Evolutionary conservation across 2,888 invertebrate species (phyloP), one percentile per base, ranked within the genome.

Genomic region (Tenthredo amoena): DNA sequence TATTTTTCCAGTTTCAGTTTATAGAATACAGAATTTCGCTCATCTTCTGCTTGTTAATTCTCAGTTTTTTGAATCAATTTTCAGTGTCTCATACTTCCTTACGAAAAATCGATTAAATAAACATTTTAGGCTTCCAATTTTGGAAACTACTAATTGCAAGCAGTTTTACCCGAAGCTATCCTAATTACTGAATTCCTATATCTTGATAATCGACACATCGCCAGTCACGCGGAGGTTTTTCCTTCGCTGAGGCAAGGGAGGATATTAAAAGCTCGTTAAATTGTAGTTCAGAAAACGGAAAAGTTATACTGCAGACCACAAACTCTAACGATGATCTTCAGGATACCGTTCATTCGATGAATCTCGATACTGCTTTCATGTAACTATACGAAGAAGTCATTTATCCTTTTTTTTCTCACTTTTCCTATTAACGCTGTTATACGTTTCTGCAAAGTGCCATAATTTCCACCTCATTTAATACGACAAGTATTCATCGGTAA

Each of bases 191-290:
- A 62, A 62, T 31, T 26, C 10, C 62, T 12, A 9, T 26, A 21
- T 26, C 62, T 26, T 31, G 21, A 62, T 37, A 18, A 71, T 71
- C 34, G 12, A 37, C 18, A n/a, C 4, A 6, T 72, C 12, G 26
- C 62, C 2, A 43, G 43, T 72, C 72, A 37, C 21, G 72, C 10
- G 43, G 72, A 21, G 72, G 37, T 72, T 72, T 72, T 72, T 72
- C 72, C 72, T 72, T 34, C 10, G 62, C 26, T 21, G 12, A 10
- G 26, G 3, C 62, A n/a, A 55, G 62, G 9, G 26, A 18, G 9
- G 15, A 21, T 74, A 74, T 74, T 74, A 74, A 74, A 74, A 40
- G 26, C 74, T 74, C 74, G 43, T 74, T 74, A 74, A 43, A 43
- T n/a, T 43, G n/a, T n/a, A 40, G 74, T 74, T 74, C 26, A 10